Conservation (phyloP, 2,888 invertebrate species). For the Epirrhoe alternata region DNA sequence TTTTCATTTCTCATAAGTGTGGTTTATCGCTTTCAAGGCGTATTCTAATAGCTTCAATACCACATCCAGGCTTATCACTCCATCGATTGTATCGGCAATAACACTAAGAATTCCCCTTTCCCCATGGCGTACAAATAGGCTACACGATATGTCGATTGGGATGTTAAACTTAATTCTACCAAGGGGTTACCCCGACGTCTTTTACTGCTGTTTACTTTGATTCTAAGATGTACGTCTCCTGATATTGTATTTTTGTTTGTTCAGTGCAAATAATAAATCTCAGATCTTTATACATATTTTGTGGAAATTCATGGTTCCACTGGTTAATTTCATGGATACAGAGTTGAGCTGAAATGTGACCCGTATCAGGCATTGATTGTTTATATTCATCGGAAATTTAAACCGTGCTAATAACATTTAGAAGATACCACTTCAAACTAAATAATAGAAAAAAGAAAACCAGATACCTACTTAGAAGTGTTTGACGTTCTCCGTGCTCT, state of each 20-base stretch:
- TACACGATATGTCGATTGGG: slow-evolving; percentile 81
- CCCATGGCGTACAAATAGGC: slow-evolving; percentile 69
- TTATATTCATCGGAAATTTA: too few relatives aligned
- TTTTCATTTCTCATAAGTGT: too few relatives aligned
- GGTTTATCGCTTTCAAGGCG: too few relatives aligned
- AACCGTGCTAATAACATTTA: too few relatives aligned
- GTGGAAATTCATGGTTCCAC: neutral
- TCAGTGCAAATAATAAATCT: neutral
- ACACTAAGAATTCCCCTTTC: slow-evolving; percentile 59
- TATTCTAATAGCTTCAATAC: slow-evolving; percentile 25
- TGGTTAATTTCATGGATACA: too few relatives aligned
- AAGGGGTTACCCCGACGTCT: slow-evolving; percentile 74
- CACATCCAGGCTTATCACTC: slow-evolving; percentile 30
- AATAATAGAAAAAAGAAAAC: too few relatives aligned
- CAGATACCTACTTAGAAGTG: too few relatives aligned
- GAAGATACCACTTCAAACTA: too few relatives aligned
- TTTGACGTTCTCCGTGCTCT: too few relatives aligned
- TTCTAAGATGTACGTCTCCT: slow-evolving; percentile 48
- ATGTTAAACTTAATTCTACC: slow-evolving; percentile 81
- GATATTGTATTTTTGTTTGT: slow-evolving; percentile 17
- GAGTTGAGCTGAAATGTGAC: too few relatives aligned
- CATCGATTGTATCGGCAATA: slow-evolving; percentile 54
- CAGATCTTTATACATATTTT: too few relatives aligned
- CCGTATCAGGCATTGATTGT: too few relatives aligned
- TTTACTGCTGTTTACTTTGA: slow-evolving; percentile 77